phyloP scores from a whole-genome alignment of 1,140 invertebrate genomes.

The Microvelia longipes region DNA sequence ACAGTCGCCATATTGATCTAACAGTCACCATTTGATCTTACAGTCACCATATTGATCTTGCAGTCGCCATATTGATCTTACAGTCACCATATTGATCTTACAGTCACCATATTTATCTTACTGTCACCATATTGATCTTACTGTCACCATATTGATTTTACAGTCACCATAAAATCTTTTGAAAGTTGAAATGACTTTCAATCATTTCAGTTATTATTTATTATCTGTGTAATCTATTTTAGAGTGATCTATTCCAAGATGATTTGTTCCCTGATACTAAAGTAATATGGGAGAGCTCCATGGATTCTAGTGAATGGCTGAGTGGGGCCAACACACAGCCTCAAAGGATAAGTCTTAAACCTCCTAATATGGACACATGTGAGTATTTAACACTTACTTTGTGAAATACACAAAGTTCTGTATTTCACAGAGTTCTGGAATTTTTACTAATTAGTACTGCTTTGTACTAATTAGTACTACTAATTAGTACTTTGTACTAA shows the following conservation, averaged over 20 bases:
- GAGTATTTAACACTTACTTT: conserved; percentile 31
- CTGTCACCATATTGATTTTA: no score
- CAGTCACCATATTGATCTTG: no score
- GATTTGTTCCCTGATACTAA: conserved; percentile 84
- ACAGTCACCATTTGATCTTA: no score
- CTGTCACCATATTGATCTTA: no score
- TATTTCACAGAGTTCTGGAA: conserved; percentile 6
- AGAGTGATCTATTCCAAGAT: conserved; percentile 91
- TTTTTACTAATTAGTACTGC: conserved; percentile 10
- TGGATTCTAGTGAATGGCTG: conserved; percentile 63
- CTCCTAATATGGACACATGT: conserved; percentile 73
- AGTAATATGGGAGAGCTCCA: conserved; percentile 65
- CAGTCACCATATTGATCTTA: no score
- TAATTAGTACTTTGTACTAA: conserved; percentile 8
- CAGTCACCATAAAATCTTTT: no score
- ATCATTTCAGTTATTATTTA: no score
- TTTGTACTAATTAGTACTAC: conserved; percentile 12
- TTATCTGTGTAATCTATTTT: no score
- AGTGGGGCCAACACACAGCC: conserved; percentile 44
- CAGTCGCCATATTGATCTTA: no score
- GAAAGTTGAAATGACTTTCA: no score
- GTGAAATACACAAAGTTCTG: not conserved
- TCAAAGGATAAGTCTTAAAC: conserved; percentile 56
- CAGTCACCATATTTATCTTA: no score
- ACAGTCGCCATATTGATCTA: no score